Conservation (phyloP, 2,888 invertebrate genomes). For the Euproctis similis region DNA sequence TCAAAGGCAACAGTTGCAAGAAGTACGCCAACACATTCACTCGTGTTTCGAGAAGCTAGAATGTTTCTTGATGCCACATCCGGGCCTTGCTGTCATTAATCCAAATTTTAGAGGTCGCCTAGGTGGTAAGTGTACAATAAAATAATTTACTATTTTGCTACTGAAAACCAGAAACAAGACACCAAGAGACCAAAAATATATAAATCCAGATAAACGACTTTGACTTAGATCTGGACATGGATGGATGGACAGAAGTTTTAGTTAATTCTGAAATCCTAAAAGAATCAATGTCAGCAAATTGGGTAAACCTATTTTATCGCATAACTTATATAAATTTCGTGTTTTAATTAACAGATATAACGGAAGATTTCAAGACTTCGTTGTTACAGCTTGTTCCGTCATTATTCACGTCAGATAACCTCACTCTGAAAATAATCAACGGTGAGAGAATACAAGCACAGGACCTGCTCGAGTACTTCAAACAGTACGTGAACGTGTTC, state of each 20-base stretch:
- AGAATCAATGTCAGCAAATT: no score
- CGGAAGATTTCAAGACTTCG: constrained; percentile 89
- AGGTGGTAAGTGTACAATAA: constrained; percentile 69
- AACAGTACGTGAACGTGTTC: constrained; percentile 97
- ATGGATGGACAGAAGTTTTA: no score
- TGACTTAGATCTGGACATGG: no score
- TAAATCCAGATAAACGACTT: no score
- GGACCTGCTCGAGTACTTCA: constrained; percentile 95
- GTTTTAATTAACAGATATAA: constrained; percentile 95
- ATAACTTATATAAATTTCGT: no score
- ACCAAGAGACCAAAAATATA: no score
- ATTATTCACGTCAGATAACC: constrained; percentile 88
- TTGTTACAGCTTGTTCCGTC: constrained; percentile 89
- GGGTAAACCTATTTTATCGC: no score
- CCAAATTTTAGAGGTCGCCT: constrained; percentile 94
- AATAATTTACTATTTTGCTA: no score
- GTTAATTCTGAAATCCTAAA: no score
- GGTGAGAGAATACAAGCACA: constrained; percentile 92
- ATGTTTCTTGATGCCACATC: constrained; percentile 99
- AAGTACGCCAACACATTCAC: constrained; percentile 90
- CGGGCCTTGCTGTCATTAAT: constrained; percentile 94
- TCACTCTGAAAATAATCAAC: constrained; percentile 94
- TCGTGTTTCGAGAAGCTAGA: constrained; percentile 94
- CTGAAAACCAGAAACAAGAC: no score
- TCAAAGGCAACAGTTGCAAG: constrained; percentile 94